Base-by-base conservation (phyloP, 1,140 invertebrate species). In the Neotoxoptera formosana region DNA sequence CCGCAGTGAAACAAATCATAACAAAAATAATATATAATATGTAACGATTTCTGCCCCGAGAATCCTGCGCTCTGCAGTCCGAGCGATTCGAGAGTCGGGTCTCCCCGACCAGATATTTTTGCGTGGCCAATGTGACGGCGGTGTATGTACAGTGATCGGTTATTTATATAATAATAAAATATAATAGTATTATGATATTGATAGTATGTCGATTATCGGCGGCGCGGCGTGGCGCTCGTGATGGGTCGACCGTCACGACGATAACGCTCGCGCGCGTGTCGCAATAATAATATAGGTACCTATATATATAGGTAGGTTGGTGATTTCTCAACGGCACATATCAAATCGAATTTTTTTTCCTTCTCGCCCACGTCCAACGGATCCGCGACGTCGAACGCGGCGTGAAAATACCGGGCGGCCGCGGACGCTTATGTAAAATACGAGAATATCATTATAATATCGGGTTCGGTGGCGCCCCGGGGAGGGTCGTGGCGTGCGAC, bases 261-360 rank as follows among this genome's bases (percentile, higher is more conserved):
- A n/a, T n/a, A 76, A 76, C 14, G n/a, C 14, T 20, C 51, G 21
- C 21, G 21, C 51, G 51, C n/a, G 60, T 76, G 60, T 76, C 60
- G 60, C 60, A 76, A 76, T n/a, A 76, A 76, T 76, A 76, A 76
- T 76, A n/a, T 76, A n/a, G n/a, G 30, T 67, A 67, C 30, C 11
- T n/a, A 30, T 11, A 25, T 11, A 25, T 41, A 4, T 30, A 67
- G 60, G 60, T 76, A 76, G 30, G 60, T 76, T 76, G n/a, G n/a
- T 14, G 60, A 76, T 76, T 76, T 76, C 60, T 76, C 30, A 76
- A 76, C 30, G n/a, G n/a, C n/a, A 76, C 30, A 76, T 76, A 76
- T 76, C 60, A n/a, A 76, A 76, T 76, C n/a, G 60, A 67, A 76
- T n/a, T 76, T 76, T 67, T 41, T 76, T 76, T 76, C 60, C 60